Evolutionary conservation across 2,113 vertebrate species (phyloP), one percentile per base, ranked within the genome.

Genomic region (Cinclus mexicanus): DNA sequence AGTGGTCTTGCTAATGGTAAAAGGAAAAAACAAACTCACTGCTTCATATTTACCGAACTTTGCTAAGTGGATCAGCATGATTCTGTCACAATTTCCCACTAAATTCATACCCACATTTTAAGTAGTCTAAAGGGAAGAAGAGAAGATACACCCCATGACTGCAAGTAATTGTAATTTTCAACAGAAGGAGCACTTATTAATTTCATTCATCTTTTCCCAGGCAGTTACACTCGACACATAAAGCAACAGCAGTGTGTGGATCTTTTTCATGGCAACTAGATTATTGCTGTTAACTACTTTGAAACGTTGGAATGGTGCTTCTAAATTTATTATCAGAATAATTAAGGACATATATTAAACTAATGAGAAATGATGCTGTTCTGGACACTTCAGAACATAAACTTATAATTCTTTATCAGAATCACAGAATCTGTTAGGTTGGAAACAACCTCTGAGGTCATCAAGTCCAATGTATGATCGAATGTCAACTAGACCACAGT

Each of bases 221-320:
- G 22, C 12, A 67, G 18, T 64, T 92, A 28, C 0, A 1, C 29
- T 5, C 9, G 10, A 67, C 31, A 88, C 82, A 83, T 3, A 74
- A 72, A 41, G 35, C 0, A 1, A n/a, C 8, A 81, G 6, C 14
- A 44, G 6, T 33, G 8, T 3, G 1, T 29, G 14, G 11, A 59
- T n/a, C 23, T 87, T 33, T 75, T 67, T 71, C 15, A 47, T 10
- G 7, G 17, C 12, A 60, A 47, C 26, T 67, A 22, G 9, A 59
- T 93, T 69, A 60, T 59, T 75, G 55, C 4, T 12, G 5, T 63
- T 63, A 75, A 37, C 19, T 37, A 26, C n/a, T 63, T 53, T 42
- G 20, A 71, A 76, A 41, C 42, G 8, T 24, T 71, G 31, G 14
- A 79, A 71, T 35, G 16, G 12, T 35, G 4, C 4, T 83, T 83